phyloP scores from a whole-genome alignment of 2,113 vertebrate genomes.

The Prunella himalayana region DNA sequence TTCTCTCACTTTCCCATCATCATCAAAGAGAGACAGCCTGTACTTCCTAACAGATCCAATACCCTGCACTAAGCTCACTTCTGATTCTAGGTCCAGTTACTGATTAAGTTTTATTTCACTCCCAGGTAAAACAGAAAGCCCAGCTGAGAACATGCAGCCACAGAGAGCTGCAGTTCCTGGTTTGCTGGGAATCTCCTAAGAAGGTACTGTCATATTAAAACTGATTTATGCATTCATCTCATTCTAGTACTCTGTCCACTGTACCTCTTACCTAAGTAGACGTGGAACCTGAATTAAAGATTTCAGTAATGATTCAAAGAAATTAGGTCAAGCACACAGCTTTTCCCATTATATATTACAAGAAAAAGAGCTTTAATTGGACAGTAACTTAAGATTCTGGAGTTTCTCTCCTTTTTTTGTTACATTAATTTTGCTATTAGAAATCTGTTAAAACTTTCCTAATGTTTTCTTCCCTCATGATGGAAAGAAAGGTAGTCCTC shows the following conservation, averaged over 20 bases:
- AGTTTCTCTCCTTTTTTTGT: background rate
- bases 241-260: background rate
- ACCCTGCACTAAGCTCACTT: background rate
- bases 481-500: background rate
- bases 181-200: background rate
- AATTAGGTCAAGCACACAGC: background rate
- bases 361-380: background rate
- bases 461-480: background rate
- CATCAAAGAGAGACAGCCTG: background rate
- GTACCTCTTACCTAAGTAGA: background rate
- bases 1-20: background rate
- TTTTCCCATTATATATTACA: background rate
- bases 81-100: rapidly evolving
- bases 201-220: background rate
- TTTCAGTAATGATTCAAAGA: background rate
- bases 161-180: background rate
- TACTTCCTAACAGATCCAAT: background rate
- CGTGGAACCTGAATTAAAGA: background rate
- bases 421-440: background rate
- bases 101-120: background rate
- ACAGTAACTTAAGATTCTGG: background rate
- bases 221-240: background rate
- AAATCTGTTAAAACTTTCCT: slow-evolving; percentile 24
- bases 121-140: background rate
- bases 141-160: background rate